Evolutionary conservation across 64 coral and sea anemone species (phyloP).

Genomic region (Actinia equina): DNA sequence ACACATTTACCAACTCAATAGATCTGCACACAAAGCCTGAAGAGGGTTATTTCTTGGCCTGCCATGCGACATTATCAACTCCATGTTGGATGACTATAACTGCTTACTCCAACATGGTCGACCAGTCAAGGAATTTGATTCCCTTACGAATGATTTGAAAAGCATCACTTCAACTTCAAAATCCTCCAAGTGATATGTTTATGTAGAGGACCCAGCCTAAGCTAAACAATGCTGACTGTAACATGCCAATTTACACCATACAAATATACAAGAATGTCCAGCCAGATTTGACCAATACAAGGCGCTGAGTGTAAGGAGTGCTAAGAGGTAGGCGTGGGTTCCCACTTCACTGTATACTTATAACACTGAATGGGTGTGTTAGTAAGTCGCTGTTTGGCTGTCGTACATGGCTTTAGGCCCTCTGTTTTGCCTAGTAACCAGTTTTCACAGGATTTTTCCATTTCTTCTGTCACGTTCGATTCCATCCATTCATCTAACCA

Average conservation of each 20-base stretch:
- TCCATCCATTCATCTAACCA: slow-evolving; percentile 85
- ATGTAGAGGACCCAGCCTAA: not conserved
- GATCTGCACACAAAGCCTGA: no score
- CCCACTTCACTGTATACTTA: slow-evolving; percentile 89
- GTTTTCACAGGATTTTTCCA: slow-evolving; percentile 66
- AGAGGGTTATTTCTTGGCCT: no score
- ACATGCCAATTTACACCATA: slow-evolving; percentile 4
- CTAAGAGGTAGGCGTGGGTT: not conserved
- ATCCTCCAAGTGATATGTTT: not conserved
- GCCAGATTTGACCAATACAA: not conserved
- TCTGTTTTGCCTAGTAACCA: slow-evolving; percentile 87
- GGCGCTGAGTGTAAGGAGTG: not conserved
- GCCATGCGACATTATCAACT: not conserved
- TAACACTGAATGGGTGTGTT: slow-evolving; percentile 64
- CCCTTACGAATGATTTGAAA: not conserved
- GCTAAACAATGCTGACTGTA: not conserved
- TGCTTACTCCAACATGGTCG: not conserved
- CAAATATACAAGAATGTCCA: slow-evolving; percentile 11
- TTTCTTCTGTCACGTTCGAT: slow-evolving; percentile 70
- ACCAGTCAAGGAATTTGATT: not conserved
- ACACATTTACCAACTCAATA: no score
- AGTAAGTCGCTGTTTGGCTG: slow-evolving; percentile 50
- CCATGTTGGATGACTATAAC: not conserved
- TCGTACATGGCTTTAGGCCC: slow-evolving; percentile 78
- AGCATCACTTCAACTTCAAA: not conserved